Conservation (phyloP, 2,797 vertebrate genomes). For the Rhinichthys osculus region DNA sequence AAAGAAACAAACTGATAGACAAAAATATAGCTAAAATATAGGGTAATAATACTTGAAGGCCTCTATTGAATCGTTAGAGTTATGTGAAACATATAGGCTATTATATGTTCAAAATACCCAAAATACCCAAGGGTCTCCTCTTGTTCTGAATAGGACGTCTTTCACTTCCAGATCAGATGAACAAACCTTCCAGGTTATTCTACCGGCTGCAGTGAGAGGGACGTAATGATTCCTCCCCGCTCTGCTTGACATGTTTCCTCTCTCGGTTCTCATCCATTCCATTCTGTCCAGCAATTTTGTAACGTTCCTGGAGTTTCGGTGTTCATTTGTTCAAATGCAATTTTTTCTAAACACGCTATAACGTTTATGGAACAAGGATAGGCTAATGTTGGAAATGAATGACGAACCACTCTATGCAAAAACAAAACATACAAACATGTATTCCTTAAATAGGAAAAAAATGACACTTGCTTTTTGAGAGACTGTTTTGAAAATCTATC, state of each 20-base stretch:
- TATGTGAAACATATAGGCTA: not conserved
- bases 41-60: not conserved
- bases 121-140: conserved; percentile 1
- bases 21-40: too few species aligned
- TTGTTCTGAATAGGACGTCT: not conserved
- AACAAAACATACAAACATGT: too few species aligned
- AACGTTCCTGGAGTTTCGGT: conserved; percentile 7
- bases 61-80: not conserved
- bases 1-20: not conserved
- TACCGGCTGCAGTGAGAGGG: not conserved
- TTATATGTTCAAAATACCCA: not conserved
- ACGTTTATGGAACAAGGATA: not conserved
- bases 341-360: not conserved
- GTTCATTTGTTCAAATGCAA: not conserved
- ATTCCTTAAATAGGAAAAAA: too few species aligned
- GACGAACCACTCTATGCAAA: too few species aligned
- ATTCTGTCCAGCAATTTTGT: not conserved
- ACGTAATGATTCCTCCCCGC: not conserved
- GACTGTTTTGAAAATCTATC: not conserved
- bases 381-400: too few species aligned
- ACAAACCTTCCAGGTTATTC: conserved; percentile 64
- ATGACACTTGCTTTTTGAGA: too few species aligned
- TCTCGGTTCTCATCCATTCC: not conserved
- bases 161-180: conserved; percentile 62
- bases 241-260: conserved; percentile 13